A percentile compares a stretch with the other conserved stretches of the same genome.
phyloP scores from a whole-genome alignment of 2,888 invertebrate species.

The Drosophila dives region DNA sequence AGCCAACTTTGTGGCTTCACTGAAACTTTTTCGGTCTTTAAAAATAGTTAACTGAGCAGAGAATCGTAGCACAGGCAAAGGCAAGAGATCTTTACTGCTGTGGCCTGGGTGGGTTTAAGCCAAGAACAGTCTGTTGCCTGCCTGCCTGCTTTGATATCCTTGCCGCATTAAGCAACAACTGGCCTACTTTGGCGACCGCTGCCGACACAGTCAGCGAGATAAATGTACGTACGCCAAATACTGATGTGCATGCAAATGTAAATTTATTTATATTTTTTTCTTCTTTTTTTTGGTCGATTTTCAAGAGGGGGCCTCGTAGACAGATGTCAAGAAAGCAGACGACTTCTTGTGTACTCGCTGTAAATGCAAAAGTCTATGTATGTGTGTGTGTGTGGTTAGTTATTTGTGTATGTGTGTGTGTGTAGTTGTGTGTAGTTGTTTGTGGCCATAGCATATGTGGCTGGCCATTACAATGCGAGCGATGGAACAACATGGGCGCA shows the following conservation, averaged over 20 bases:
- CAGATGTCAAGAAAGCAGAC: constrained; percentile 78
- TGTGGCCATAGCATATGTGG: constrained; percentile 60
- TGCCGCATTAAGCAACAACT: constrained; percentile 62
- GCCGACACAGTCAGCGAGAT: constrained; percentile 62
- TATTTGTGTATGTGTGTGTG: constrained; percentile 9
- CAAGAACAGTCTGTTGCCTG: background rate
- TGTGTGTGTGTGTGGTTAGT: constrained; percentile 20
- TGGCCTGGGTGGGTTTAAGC: constrained; percentile 4
- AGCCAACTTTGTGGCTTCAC: background rate
- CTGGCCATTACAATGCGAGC: constrained; percentile 46
- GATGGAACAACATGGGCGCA: constrained; percentile 56
- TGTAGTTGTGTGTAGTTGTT: constrained; percentile 20
- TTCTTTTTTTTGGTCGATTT: constrained; percentile 46
- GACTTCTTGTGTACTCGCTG: constrained; percentile 40
- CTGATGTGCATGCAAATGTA: constrained; percentile 80
- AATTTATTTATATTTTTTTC: constrained; percentile 22
- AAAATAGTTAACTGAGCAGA: background rate
- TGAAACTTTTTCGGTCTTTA: constrained; percentile 7
- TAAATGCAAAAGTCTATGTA: constrained; percentile 2
- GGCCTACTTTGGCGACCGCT: constrained; percentile 49
- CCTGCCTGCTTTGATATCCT: constrained; percentile 30
- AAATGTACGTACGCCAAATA: constrained; percentile 71
- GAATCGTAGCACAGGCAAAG: background rate
- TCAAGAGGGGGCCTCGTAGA: constrained; percentile 52
- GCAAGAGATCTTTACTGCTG: background rate